Conservation (phyloP, 2,797 vertebrate species). For the Chiloscyllium punctatum region DNA sequence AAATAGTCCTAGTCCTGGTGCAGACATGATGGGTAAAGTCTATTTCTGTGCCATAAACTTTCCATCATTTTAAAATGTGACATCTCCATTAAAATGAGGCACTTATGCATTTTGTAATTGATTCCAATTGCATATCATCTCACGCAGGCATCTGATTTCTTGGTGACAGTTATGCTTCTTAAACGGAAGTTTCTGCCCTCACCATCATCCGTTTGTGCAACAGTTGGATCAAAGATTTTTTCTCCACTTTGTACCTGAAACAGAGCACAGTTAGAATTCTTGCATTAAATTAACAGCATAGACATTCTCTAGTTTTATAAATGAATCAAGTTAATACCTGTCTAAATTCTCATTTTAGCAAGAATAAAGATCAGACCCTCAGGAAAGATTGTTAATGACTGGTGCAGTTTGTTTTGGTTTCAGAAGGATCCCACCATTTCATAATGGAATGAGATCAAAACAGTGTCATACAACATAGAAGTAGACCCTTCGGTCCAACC, state of each 20-base stretch:
- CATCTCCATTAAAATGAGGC: neutral
- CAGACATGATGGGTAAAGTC: no score
- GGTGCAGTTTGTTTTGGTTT: neutral
- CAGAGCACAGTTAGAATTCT: neutral
- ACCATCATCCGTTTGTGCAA: conserved; percentile 52
- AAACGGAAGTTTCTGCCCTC: conserved; percentile 73
- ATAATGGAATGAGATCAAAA: neutral
- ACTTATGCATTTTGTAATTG: neutral
- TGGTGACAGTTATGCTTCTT: conserved; percentile 44
- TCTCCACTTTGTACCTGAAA: conserved; percentile 66
- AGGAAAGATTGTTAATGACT: neutral
- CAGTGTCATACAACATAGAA: no score
- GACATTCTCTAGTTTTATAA: neutral
- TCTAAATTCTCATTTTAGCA: neutral
- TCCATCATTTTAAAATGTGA: neutral
- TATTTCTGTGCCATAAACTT: no score
- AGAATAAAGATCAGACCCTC: neutral
- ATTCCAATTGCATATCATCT: neutral
- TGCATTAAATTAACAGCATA: neutral
- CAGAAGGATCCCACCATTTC: neutral
- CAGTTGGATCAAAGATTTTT: conserved; percentile 56
- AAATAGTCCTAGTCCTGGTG: neutral
- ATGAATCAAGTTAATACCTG: neutral
- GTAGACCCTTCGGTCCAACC: no score
- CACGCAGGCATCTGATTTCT: neutral